These are phyloP conservation scores for Epinotia bilunana DNA, from an alignment of 2,888 invertebrate genomes.

Conservation along the genomic window DNA sequence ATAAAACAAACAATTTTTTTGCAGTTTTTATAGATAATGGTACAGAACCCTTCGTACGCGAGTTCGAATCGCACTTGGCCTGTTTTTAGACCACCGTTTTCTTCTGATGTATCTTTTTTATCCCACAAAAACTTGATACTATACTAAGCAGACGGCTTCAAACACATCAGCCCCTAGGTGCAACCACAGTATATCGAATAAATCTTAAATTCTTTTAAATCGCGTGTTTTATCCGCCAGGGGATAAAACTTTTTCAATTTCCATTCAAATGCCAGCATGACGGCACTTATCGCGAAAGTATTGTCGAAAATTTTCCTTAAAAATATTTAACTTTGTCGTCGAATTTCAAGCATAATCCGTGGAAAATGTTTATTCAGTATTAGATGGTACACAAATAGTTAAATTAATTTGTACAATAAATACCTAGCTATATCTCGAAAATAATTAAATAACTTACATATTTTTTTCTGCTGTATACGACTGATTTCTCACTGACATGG, in stretches of 20 bases:
- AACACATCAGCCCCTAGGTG: slow-evolving; percentile 17
- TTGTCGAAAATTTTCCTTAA: slow-evolving; percentile 54
- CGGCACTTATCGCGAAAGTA: slow-evolving; percentile 64
- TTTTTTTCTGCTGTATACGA: too few relatives aligned
- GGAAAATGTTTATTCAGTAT: slow-evolving; percentile 18
- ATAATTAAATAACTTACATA: too few relatives aligned
- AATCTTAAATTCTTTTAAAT: slow-evolving; percentile 58
- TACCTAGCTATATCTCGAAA: too few relatives aligned
- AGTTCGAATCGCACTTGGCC: too few relatives aligned
- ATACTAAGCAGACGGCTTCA: background rate
- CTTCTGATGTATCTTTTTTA: background rate
- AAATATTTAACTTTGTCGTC: slow-evolving; percentile 51
- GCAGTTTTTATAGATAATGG: too few relatives aligned
- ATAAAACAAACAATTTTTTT: too few relatives aligned
- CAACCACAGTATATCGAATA: slow-evolving; percentile 49
- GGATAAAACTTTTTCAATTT: slow-evolving; percentile 78
- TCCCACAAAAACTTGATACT: background rate
- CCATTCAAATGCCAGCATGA: slow-evolving; percentile 67
- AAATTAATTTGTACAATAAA: background rate
- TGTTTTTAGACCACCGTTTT: background rate
- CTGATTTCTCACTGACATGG: too few relatives aligned
- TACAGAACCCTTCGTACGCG: too few relatives aligned
- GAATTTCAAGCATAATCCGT: slow-evolving; percentile 34
- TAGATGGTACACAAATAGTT: background rate
- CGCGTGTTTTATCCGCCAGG: slow-evolving; percentile 62